phyloP scores from a whole-genome alignment of 2,888 invertebrate genomes.

The Dynastes hyllus region DNA sequence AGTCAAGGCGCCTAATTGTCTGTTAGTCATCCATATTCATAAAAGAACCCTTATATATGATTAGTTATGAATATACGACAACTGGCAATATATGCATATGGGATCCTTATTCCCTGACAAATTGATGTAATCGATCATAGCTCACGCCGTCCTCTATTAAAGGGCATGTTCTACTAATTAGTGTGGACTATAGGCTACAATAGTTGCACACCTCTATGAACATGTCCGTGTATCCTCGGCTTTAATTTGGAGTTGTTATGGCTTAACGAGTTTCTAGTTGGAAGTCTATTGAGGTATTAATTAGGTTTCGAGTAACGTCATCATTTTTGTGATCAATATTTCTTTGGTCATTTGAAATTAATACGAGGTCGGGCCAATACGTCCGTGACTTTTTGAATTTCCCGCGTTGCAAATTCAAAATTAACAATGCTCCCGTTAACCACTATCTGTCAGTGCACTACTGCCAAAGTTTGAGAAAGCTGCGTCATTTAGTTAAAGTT shows the following conservation, averaged over 20 bases:
- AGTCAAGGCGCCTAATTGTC: conserved; percentile 60
- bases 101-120: conserved; percentile 53
- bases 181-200: conserved; percentile 35
- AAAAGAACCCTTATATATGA: conserved; percentile 56
- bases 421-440: no score
- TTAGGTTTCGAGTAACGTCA: neutral
- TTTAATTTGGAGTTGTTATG: conserved; percentile 20
- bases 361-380: no score
- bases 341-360: neutral
- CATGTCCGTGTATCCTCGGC: conserved; percentile 16
- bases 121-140: conserved; percentile 54
- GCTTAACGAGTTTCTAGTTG: conserved; percentile 21
- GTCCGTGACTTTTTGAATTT: no score
- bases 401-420: no score
- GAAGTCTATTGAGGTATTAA: conserved; percentile 15
- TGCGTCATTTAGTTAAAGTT: no score
- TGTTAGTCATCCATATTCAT: conserved; percentile 62
- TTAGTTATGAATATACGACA: conserved; percentile 51
- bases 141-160: conserved; percentile 42
- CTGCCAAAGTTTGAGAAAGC: no score
- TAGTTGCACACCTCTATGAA: conserved; percentile 29
- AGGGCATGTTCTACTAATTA: conserved; percentile 49
- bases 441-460: no score
- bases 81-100: conserved; percentile 41
- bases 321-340: neutral